A percentile compares a stretch with the other conserved stretches of the same genome.
Conservation (phyloP, 2,797 vertebrate genomes). For the Sebastes ruberrimus region DNA sequence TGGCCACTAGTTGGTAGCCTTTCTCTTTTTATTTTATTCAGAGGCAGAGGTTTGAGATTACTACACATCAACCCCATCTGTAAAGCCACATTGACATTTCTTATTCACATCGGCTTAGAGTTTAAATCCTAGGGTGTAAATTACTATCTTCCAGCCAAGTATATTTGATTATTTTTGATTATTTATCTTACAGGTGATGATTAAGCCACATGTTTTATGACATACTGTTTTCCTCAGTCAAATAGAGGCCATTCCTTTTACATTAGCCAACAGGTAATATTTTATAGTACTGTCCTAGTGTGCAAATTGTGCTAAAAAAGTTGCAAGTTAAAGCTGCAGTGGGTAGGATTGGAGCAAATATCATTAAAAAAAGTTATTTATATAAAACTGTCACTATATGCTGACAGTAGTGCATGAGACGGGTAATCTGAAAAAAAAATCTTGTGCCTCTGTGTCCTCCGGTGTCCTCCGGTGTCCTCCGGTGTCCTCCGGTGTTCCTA, state of each 20-base stretch:
- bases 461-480: too few relatives aligned
- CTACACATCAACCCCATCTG: not conserved
- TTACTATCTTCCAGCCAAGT: not conserved
- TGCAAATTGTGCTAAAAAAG: not conserved
- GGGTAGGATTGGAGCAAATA: too few relatives aligned
- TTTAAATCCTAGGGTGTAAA: not conserved
- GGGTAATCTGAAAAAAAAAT: too few relatives aligned
- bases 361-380: not conserved
- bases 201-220: not conserved
- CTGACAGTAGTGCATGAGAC: too few relatives aligned
- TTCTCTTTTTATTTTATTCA: conserved; percentile 15
- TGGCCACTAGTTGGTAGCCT: conserved; percentile 67
- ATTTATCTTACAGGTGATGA: not conserved
- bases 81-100: not conserved
- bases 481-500: too few relatives aligned
- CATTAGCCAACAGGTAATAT: not conserved
- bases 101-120: not conserved
- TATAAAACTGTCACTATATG: too few relatives aligned
- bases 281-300: not conserved
- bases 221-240: not conserved
- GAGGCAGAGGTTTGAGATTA: not conserved
- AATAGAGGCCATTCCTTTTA: not conserved
- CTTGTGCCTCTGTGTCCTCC: too few relatives aligned
- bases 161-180: not conserved
- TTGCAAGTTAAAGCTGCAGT: not conserved